These are phyloP conservation scores for Serripes groenlandicus DNA, from an alignment of 2,888 invertebrate genomes.

Conservation along the genomic window DNA sequence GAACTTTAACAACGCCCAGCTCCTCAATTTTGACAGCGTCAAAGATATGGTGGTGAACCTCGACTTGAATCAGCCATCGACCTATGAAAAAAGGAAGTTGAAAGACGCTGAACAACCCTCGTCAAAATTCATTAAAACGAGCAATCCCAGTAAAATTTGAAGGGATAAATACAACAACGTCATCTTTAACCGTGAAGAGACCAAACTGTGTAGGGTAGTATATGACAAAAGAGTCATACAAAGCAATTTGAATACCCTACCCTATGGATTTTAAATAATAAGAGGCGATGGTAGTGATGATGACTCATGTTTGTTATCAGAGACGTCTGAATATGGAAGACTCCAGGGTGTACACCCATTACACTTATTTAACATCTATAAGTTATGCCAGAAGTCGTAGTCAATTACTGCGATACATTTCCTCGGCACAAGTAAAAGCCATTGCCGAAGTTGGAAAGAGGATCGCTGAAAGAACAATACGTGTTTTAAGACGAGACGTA, in stretches of 20 bases:
- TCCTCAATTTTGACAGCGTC: slow-evolving; percentile 66
- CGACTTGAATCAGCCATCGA: neutral
- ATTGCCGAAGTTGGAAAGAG: no score
- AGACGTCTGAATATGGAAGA: no score
- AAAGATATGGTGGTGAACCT: slow-evolving; percentile 28
- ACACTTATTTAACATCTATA: no score
- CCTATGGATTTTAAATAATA: slow-evolving; percentile 45
- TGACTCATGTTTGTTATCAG: no score
- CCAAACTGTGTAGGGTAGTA: slow-evolving; percentile 81
- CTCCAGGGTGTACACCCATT: no score
- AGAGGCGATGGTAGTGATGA: no score
- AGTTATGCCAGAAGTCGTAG: no score
- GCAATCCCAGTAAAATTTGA: slow-evolving; percentile 33
- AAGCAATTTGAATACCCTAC: slow-evolving; percentile 42
- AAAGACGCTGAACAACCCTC: neutral
- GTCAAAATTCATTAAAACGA: neutral
- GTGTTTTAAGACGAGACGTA: no score
- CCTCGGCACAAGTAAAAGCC: no score
- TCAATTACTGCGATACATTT: no score
- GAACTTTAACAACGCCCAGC: slow-evolving; percentile 51
- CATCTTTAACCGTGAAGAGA: slow-evolving; percentile 14
- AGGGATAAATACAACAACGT: slow-evolving; percentile 89
- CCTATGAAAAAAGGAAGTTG: slow-evolving; percentile 7
- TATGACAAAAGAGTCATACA: slow-evolving; percentile 48
- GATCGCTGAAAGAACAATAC: no score